Conservation (phyloP, 2,113 vertebrate species). For the Leptobrachium ailaonicum region DNA sequence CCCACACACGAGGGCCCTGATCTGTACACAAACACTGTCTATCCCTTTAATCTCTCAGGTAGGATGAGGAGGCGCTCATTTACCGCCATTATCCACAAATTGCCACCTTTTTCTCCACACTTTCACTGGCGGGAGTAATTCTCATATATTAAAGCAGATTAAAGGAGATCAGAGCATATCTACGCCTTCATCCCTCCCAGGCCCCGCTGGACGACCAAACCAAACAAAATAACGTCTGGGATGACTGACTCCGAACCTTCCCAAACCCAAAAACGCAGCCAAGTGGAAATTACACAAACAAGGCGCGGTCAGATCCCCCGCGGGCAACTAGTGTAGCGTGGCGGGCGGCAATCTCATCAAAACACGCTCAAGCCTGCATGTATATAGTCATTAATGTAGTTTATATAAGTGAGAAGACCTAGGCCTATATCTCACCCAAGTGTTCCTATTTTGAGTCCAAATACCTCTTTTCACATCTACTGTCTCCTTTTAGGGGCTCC, state of each 20-base stretch:
- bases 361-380: no score
- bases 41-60: neutral
- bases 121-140: neutral
- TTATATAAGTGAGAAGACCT: no score
- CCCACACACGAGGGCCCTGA: no score
- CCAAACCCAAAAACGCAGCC: neutral
- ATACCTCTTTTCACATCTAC: no score
- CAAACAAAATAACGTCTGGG: slow-evolving; percentile 26
- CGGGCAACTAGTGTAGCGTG: neutral
- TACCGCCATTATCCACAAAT: neutral
- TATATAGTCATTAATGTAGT: no score
- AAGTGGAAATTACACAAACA: slow-evolving; percentile 7
- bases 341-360: no score
- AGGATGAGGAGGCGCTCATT: neutral
- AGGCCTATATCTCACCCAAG: no score
- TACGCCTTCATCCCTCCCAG: neutral
- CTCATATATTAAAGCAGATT: slow-evolving; percentile 4
- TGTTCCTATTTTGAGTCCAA: no score
- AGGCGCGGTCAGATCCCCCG: no score
- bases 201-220: neutral
- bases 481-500: no score
- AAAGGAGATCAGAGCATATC: neutral
- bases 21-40: no score
- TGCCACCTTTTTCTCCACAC: slow-evolving; percentile 50
- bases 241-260: neutral